These are phyloP conservation scores for Entomobrya proxima DNA, from an alignment of 2,888 invertebrate species.

Conservation along the genomic window DNA sequence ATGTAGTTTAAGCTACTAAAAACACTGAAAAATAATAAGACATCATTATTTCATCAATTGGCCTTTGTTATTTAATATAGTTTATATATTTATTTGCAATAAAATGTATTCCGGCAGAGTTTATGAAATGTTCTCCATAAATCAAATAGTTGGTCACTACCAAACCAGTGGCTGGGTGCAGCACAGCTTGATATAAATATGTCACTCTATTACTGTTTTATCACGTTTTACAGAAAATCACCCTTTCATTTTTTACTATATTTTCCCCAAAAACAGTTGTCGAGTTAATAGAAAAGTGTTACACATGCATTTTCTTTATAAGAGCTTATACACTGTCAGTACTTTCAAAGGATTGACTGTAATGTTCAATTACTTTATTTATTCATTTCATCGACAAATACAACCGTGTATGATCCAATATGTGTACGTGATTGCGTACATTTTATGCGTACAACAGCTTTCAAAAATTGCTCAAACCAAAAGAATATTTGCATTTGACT, in stretches of 20 bases:
- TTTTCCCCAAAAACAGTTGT: conserved; percentile 43
- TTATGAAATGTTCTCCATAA: background rate
- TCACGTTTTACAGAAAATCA: conserved; percentile 4
- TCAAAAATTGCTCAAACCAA: conserved; percentile 47
- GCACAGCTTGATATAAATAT: background rate
- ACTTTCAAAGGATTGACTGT: background rate
- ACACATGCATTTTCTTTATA: no score
- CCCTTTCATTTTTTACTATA: conserved; percentile 49
- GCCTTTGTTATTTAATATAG: no score
- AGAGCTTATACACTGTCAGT: background rate
- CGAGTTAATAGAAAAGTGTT: conserved; percentile 26
- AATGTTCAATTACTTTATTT: conserved; percentile 28
- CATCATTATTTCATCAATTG: no score
- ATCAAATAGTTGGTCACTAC: no score
- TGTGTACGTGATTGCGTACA: background rate
- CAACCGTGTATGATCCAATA: background rate
- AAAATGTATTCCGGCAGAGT: background rate
- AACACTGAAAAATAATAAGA: no score
- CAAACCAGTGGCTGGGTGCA: conserved; percentile 7
- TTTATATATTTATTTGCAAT: no score
- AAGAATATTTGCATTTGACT: conserved; percentile 61
- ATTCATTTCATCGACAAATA: conserved; percentile 54
- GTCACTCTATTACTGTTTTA: background rate
- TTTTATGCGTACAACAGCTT: conserved; percentile 38
- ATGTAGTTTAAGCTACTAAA: no score